phyloP scores from a whole-genome alignment of 2,797 vertebrate genomes.

The Platyrinchus mystaceus region DNA sequence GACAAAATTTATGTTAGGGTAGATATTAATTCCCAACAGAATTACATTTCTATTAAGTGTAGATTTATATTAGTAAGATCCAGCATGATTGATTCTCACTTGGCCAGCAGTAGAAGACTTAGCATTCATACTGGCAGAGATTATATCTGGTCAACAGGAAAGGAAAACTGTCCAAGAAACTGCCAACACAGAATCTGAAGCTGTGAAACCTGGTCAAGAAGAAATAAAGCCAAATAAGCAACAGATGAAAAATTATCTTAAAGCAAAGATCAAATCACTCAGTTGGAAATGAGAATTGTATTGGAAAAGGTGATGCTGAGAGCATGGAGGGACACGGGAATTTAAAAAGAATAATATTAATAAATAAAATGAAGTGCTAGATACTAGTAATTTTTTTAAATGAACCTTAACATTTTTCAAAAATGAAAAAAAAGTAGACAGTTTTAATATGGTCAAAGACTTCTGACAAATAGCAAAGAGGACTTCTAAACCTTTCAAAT shows the following conservation, averaged over 20 bases:
- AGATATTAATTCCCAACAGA: not conserved
- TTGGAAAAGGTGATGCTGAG: constrained; percentile 3
- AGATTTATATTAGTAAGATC: constrained; percentile 9
- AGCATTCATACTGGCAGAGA: constrained; percentile 49
- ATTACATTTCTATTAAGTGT: not conserved
- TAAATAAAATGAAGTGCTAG: not conserved
- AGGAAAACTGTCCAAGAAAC: constrained; percentile 63
- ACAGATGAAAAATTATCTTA: constrained; percentile 63
- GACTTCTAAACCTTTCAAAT: not conserved
- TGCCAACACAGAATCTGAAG: constrained; percentile 60
- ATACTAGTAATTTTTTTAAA: not conserved
- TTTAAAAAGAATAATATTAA: not conserved
- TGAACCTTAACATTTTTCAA: not conserved
- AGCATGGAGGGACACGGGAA: not conserved
- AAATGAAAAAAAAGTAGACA: not conserved
- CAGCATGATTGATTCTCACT: constrained; percentile 45
- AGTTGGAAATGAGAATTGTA: not conserved
- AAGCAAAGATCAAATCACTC: constrained; percentile 45
- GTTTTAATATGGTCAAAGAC: not conserved
- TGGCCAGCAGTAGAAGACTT: constrained; percentile 34
- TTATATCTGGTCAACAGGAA: constrained; percentile 65
- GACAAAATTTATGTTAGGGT: constrained; percentile 9
- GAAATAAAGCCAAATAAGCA: constrained; percentile 66
- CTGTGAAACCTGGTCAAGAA: constrained; percentile 63
- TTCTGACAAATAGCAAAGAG: not conserved